phyloP scores from a whole-genome alignment of 2,113 vertebrate species.

The Etheostoma spectabile region DNA sequence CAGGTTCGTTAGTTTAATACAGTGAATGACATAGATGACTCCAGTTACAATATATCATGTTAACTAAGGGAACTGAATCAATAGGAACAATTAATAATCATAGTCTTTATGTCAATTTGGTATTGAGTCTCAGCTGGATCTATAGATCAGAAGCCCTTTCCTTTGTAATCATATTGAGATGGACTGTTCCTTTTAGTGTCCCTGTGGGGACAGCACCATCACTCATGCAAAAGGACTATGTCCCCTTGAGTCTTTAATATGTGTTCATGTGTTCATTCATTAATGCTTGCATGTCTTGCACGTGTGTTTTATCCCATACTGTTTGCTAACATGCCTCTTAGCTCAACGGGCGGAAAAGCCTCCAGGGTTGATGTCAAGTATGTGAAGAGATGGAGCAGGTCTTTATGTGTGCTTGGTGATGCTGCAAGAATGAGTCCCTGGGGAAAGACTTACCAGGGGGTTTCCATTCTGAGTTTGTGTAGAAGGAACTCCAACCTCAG shows the following conservation, averaged over 20 bases:
- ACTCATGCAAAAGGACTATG: neutral
- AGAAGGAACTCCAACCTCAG: neutral
- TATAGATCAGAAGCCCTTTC: neutral
- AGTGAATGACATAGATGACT: constrained; percentile 14
- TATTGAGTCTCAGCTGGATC: neutral
- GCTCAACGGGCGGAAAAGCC: constrained; percentile 50
- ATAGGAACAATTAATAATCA: constrained; percentile 3
- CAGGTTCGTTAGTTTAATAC: constrained; percentile 9
- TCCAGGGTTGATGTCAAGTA: constrained; percentile 49
- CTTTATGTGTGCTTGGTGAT: constrained; percentile 53
- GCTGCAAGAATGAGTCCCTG: constrained; percentile 52
- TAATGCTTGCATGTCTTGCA: constrained; percentile 9
- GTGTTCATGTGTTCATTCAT: constrained; percentile 7
- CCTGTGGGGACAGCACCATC: constrained; percentile 4
- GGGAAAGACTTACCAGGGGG: constrained; percentile 10
- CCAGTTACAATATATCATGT: neutral
- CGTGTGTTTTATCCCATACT: constrained; percentile 11
- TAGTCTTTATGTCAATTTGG: neutral
- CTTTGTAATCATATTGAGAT: neutral
- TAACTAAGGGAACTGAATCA: constrained; percentile 10
- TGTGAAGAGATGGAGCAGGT: constrained; percentile 41
- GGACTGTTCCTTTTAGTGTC: neutral
- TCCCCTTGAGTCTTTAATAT: constrained; percentile 2
- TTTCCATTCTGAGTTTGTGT: neutral
- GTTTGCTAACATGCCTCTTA: constrained; percentile 54